Conservation (phyloP, 2,888 invertebrate genomes). For the Apodemia mormo region DNA sequence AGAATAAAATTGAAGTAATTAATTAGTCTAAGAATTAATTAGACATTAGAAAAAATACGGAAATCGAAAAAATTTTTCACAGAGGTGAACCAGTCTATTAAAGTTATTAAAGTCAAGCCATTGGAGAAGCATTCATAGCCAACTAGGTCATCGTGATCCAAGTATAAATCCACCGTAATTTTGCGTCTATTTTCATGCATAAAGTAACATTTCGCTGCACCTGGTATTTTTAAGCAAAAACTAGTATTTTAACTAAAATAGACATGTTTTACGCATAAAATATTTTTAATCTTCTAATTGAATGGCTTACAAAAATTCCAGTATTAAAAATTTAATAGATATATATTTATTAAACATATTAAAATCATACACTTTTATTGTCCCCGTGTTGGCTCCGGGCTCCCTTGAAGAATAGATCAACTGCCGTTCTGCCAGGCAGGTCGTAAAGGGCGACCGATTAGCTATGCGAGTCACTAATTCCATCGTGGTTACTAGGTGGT, state of each 20-base stretch:
- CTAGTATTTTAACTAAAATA: not conserved
- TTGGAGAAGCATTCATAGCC: conserved; percentile 30
- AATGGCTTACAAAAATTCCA: too few relatives aligned
- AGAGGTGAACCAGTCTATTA: conserved; percentile 24
- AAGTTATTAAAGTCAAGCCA: conserved; percentile 29
- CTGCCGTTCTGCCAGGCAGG: too few relatives aligned
- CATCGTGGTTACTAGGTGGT: too few relatives aligned
- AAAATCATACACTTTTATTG: too few relatives aligned
- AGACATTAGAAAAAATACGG: not conserved
- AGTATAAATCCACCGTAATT: conserved; percentile 28
- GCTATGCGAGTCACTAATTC: too few relatives aligned
- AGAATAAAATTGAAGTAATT: not conserved
- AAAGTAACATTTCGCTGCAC: conserved; percentile 23
- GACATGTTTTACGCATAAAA: not conserved
- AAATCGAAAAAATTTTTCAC: not conserved
- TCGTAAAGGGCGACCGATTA: too few relatives aligned
- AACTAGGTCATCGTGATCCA: conserved; percentile 32
- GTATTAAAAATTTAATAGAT: too few relatives aligned
- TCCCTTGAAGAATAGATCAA: too few relatives aligned
- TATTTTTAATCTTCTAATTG: not conserved
- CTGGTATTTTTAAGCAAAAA: conserved; percentile 23
- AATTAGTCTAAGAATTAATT: conserved; percentile 3
- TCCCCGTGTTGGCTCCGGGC: too few relatives aligned
- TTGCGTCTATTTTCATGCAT: conserved; percentile 17
- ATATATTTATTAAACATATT: too few relatives aligned